Evolutionary conservation across 2,888 invertebrate genomes (phyloP), one percentile per base, ranked within the genome.

Genomic region (Chrysomela aeneicollis): DNA sequence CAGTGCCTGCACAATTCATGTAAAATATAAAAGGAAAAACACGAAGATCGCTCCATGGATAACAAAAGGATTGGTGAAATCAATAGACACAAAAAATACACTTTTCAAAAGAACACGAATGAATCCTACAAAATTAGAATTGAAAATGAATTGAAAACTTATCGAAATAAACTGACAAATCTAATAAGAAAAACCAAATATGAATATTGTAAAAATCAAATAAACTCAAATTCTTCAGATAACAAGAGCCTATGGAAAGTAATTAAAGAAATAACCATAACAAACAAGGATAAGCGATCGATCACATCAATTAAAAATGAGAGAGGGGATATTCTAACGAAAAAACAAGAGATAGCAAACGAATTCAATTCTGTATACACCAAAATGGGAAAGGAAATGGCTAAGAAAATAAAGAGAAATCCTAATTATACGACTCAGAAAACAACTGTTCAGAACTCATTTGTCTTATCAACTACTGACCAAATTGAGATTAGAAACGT

Each of bases 281-380:
- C 3, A n/a, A 52, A 26, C 9, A 52, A 15, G 15, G 22, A 9
- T 15, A 51, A 51, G 22, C 19, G 15, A 51, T 10, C 9, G 12
- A 51, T 51, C 22, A 21, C 22, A 26, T 26, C 52, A 52, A 52
- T 50, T 26, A 52, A 52, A 52, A 52, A 52, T n/a, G 22, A 9
- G 17, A 30, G 1, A 22, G 52, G 52, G 52, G 52, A 9, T 15
- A 26, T 17, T 52, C 15, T 26, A 15, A 30, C 22, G n/a, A 26
- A 12, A 52, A 52, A 52, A 52, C 52, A 9, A 52, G 52, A 52
- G 22, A 52, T 52, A 2, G 30, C 52, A 52, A 26, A 52, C 15
- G 52, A 52, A 52, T 52, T 26, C 26, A 52, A 52, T 52, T n/a
- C 52, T 8, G 17, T 52, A 52, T 52, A 52, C 3, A n/a, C 52